Percentiles rank a stretch among this genome's conserved stretches.
These are phyloP conservation scores for Crioceris asparagi DNA, from an alignment of 2,888 invertebrate species.

Conservation along the genomic window DNA sequence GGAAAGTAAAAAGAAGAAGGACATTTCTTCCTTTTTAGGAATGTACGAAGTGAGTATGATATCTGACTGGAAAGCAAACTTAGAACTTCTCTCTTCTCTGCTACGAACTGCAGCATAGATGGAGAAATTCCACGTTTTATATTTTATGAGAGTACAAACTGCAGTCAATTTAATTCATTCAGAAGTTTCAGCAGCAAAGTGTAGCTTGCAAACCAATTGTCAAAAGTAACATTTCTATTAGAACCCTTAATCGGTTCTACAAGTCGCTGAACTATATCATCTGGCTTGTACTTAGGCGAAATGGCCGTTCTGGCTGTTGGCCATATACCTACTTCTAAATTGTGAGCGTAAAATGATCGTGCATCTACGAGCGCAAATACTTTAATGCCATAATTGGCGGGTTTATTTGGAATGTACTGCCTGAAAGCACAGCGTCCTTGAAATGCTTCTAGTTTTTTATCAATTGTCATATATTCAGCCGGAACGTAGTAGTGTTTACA, in stretches of 20 bases:
- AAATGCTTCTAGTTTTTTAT: slow-evolving; percentile 11
- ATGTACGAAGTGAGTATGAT: slow-evolving; percentile 14
- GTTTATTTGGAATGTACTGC: slow-evolving; percentile 11
- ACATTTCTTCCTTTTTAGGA: slow-evolving; percentile 14
- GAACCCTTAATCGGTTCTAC: slow-evolving; percentile 8
- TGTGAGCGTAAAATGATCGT: slow-evolving; percentile 6
- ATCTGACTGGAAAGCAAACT: slow-evolving; percentile 18
- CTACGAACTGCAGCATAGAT: slow-evolving; percentile 1
- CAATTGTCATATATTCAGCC: slow-evolving; percentile 7
- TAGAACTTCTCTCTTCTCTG: slow-evolving; percentile 4
- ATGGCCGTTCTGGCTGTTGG: slow-evolving; percentile 6
- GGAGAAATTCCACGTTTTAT: slow-evolving; percentile 10
- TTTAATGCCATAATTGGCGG: slow-evolving; percentile 9
- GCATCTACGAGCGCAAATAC: slow-evolving; percentile 9
- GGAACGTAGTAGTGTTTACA: slow-evolving; percentile 1
- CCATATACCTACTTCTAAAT: slow-evolving; percentile 10
- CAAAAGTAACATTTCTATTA: slow-evolving; percentile 17
- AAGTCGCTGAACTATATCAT: slow-evolving; percentile 12
- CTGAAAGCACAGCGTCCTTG: slow-evolving; percentile 8
- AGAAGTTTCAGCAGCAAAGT: slow-evolving; percentile 1
- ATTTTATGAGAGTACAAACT: slow-evolving; percentile 19
- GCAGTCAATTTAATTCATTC: slow-evolving; percentile 10
- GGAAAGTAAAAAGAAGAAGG: slow-evolving; percentile 14
- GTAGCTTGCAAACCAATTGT: slow-evolving; percentile 13
- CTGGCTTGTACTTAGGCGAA: slow-evolving; percentile 9